phyloP scores from a whole-genome alignment of 35 echinoderm and acorn worm genomes.

The Lytechinus pictus region DNA sequence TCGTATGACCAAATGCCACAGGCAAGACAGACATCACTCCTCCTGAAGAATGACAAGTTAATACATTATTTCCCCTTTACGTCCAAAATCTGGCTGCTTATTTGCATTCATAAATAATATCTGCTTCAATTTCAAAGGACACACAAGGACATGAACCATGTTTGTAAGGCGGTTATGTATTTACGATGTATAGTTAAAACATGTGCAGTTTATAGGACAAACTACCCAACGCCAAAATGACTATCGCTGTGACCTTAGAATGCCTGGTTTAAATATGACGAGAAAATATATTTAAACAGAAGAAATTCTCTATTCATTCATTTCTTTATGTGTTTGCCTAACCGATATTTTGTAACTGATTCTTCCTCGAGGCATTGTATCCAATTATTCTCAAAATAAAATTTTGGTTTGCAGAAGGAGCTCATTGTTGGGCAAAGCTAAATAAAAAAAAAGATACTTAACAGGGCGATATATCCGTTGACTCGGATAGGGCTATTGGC shows the following conservation, averaged over 20 bases:
- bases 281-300: neutral
- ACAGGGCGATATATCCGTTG: too few relatives aligned
- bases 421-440: too few relatives aligned
- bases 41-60: neutral
- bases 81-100: neutral
- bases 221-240: neutral
- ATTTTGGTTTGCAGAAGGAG: neutral
- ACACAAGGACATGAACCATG: neutral
- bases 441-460: too few relatives aligned
- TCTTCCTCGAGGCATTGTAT: neutral
- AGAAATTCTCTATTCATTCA: neutral
- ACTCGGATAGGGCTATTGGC: too few relatives aligned
- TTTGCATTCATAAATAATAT: conserved; percentile 7
- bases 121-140: neutral
- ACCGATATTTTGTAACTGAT: neutral
- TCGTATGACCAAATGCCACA: neutral
- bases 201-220: neutral
- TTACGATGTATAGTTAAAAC: neutral
- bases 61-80: neutral
- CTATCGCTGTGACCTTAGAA: neutral
- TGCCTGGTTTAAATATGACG: neutral
- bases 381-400: neutral
- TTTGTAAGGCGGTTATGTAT: neutral
- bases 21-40: neutral
- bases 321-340: conserved; percentile 12